Evolutionary conservation across 2,797 vertebrate species (phyloP).

Genomic region (Leucoraja ocellata): DNA sequence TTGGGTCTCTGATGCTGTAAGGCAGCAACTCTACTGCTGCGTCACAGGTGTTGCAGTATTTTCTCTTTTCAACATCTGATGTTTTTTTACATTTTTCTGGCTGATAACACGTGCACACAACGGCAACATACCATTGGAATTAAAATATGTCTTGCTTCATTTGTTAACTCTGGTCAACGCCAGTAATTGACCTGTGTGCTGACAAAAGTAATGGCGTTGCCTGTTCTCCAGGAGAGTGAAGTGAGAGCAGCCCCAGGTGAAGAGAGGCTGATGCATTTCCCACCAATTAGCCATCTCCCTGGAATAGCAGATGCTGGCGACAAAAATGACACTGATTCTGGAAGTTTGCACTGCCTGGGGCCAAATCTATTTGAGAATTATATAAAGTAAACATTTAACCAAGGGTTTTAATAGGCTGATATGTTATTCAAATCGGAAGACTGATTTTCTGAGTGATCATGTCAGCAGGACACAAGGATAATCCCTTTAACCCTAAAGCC

Average conservation of each 20-base stretch:
- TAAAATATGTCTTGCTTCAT: background rate
- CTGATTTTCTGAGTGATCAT: background rate
- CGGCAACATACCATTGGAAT: background rate
- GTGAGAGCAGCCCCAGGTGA: background rate
- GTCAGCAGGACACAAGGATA: background rate
- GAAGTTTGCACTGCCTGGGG: background rate
- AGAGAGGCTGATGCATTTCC: background rate
- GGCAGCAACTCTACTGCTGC: too few relatives aligned
- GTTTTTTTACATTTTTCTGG: background rate
- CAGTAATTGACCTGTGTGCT: constrained; percentile 11
- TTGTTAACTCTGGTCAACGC: background rate
- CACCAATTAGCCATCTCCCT: background rate
- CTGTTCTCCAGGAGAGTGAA: background rate
- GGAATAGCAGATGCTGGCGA: background rate
- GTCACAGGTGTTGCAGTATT: too few relatives aligned
- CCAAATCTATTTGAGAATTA: background rate
- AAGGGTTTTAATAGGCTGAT: constrained; percentile 1
- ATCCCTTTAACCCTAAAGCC: background rate
- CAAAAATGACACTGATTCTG: background rate
- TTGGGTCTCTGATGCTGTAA: too few relatives aligned
- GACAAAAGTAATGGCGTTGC: background rate
- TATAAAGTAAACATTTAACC: background rate
- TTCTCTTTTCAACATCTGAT: background rate
- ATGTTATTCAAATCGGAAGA: constrained; percentile 1
- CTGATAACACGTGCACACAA: background rate